Conservation (phyloP, 2,888 invertebrate genomes). For the Lasioglossum figueresi region DNA sequence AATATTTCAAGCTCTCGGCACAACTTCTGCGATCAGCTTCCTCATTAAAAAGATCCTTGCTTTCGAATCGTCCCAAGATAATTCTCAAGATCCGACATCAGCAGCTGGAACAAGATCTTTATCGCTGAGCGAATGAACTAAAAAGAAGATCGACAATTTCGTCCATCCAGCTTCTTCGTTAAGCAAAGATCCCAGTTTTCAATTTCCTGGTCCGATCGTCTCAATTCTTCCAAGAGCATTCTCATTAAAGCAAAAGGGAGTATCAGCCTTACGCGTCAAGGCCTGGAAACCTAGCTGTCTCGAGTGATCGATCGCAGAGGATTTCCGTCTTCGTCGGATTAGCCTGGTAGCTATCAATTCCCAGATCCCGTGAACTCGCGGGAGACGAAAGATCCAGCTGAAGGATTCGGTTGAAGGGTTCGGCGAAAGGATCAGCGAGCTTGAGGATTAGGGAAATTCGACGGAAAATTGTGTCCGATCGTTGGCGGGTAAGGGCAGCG, state of each 20-base stretch:
- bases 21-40: not conserved
- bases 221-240: not conserved
- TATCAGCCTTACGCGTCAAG: not conserved
- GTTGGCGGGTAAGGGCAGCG: not conserved
- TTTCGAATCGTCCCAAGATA: not conserved
- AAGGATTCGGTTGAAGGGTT: not conserved
- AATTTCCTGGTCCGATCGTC: not conserved
- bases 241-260: not conserved
- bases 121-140: not conserved
- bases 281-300: not conserved
- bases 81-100: not conserved
- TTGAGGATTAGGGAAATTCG: not conserved
- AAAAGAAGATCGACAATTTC: not conserved
- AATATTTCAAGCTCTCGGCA: not conserved
- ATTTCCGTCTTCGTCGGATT: not conserved
- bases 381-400: not conserved
- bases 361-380: not conserved
- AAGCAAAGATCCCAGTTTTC: not conserved
- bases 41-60: not conserved
- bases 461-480: constrained; percentile 6
- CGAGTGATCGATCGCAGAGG: not conserved
- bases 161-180: not conserved
- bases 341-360: not conserved
- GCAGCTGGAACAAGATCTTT: not conserved
- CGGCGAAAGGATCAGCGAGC: not conserved